These are phyloP conservation scores for Zaprionus taronus DNA, from an alignment of 1,140 invertebrate genomes.

Conservation along the genomic window DNA sequence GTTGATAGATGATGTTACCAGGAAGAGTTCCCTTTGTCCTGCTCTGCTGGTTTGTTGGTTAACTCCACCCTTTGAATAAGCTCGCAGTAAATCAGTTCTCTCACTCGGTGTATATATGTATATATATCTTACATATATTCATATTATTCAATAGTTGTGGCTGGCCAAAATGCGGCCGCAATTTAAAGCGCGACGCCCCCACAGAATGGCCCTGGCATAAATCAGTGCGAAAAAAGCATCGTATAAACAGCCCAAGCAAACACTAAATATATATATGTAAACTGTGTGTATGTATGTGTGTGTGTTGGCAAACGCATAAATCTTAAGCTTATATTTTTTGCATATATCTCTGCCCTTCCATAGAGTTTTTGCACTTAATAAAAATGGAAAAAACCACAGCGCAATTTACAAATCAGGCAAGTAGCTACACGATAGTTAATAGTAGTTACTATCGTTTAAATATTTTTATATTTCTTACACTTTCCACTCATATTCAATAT, in stretches of 20 bases:
- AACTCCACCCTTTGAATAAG: constrained; percentile 13
- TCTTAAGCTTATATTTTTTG: constrained; percentile 59
- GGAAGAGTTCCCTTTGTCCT: neutral
- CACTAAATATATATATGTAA: constrained; percentile 32
- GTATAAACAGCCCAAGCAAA: constrained; percentile 23
- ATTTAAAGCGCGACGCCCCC: constrained; percentile 40
- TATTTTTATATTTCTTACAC: neutral
- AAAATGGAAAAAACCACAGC: neutral
- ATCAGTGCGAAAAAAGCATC: constrained; percentile 41
- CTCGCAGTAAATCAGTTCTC: neutral
- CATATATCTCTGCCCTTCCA: constrained; percentile 7
- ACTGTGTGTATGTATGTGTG: constrained; percentile 2
- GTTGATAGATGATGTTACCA: neutral
- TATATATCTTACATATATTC: neutral
- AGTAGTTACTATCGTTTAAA: neutral
- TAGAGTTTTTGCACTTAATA: neutral
- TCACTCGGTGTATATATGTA: neutral
- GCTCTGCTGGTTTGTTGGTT: neutral
- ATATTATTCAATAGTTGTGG: constrained; percentile 58
- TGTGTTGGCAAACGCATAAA: constrained; percentile 49
- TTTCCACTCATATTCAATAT: neutral
- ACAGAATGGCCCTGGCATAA: constrained; percentile 51
- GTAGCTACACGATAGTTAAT: neutral
- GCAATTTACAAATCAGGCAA: neutral
- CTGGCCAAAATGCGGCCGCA: constrained; percentile 59